Percentiles rank a stretch among this genome's conserved stretches.
These are phyloP conservation scores for Uloborus plumipes DNA, from an alignment of 2,888 invertebrate species.

Conservation along the genomic window DNA sequence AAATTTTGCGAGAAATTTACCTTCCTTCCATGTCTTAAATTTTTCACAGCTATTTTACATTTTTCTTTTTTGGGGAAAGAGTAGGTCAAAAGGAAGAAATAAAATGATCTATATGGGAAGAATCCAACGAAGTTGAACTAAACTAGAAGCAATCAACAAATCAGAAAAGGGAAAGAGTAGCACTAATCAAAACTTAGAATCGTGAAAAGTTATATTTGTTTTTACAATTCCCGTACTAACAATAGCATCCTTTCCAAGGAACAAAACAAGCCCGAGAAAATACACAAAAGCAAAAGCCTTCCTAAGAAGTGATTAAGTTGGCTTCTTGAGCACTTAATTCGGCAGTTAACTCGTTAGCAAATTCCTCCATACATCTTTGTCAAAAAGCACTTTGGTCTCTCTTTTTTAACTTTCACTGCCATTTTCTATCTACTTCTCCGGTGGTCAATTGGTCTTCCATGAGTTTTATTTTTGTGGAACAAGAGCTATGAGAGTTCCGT, in stretches of 20 bases:
- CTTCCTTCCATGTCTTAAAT: too few species aligned
- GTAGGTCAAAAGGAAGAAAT: too few species aligned
- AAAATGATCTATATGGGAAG: too few species aligned
- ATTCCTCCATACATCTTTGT: slow-evolving; percentile 46
- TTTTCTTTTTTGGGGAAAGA: too few species aligned
- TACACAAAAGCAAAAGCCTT: neutral
- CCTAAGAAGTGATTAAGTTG: slow-evolving; percentile 18
- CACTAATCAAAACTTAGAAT: too few species aligned
- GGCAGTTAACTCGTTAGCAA: slow-evolving; percentile 47
- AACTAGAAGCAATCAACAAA: too few species aligned
- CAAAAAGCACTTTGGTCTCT: slow-evolving; percentile 36
- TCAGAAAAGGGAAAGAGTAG: too few species aligned
- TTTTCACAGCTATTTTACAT: too few species aligned
- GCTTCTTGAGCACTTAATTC: slow-evolving; percentile 56
- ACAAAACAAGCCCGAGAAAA: neutral
- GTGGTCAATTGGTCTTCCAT: slow-evolving; percentile 13
- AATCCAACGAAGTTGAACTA: too few species aligned
- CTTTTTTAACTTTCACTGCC: slow-evolving; percentile 35
- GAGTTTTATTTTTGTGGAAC: neutral
- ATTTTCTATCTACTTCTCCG: slow-evolving; percentile 8
- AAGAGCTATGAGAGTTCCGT: slow-evolving; percentile 10
- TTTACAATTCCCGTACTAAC: neutral
- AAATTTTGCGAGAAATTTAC: too few species aligned
- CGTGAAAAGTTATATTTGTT: neutral
- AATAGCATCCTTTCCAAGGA: neutral